Evolutionary conservation across 35 echinoderm and acorn worm genomes (phyloP).

Genomic region (Hemicentrotus pulcherrimus): DNA sequence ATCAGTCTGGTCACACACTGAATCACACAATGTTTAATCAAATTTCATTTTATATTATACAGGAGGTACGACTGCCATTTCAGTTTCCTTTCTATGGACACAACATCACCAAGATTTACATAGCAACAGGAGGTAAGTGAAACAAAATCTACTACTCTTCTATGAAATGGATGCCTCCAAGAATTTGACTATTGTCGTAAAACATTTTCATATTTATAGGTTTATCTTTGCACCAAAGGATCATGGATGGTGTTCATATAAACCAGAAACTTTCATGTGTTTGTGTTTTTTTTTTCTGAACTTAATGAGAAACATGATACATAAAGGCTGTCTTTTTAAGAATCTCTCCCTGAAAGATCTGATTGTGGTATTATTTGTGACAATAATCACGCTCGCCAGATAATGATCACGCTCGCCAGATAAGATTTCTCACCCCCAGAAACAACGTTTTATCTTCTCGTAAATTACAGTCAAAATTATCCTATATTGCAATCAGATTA

Average conservation of each 20-base stretch:
- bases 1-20: background rate
- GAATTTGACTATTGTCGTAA: no score
- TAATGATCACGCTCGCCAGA: background rate
- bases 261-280: no score
- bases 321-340: no score
- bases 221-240: no score
- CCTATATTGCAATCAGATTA: background rate
- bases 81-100: constrained; percentile 73
- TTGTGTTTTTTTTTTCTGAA: background rate
- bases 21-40: background rate
- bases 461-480: background rate
- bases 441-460: background rate
- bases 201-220: no score
- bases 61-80: constrained; percentile 67
- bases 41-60: constrained; percentile 29
- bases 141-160: background rate
- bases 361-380: no score
- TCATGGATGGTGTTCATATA: no score
- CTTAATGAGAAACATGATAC: no score
- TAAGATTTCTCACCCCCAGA: background rate
- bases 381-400: no score
- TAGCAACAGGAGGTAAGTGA: constrained; percentile 67
- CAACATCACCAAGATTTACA: constrained; percentile 55
- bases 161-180: background rate
- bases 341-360: no score